Base-by-base conservation (phyloP, 2,888 invertebrate species). In the Rotaria magnacalcarata region DNA sequence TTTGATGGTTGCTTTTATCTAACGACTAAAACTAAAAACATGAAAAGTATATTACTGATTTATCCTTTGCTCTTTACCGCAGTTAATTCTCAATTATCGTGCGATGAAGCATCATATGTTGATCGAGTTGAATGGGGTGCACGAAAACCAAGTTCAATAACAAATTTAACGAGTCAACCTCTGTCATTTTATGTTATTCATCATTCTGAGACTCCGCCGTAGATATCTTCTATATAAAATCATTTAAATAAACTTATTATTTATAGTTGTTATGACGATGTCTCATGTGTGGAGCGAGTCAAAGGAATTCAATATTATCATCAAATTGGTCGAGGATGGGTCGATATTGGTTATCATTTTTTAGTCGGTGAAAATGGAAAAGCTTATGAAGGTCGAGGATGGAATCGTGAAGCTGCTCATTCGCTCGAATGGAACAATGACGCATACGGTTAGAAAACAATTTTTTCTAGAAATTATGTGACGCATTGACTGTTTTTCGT, bases 381-480 rank as follows among this genome's bases (percentile, higher is more conserved):
- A 27, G 88, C 86, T 14, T 88, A 88, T 85, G 88, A 88, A 85
- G 88, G 88, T 11, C 87, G 88, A 21, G 88, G 88, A 58, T 88
- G 88, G 88, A 86, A 85, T 43, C 56, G 24, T 27, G 58, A 84
- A n/a, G 88, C 88, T 24, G 88, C 88, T n/a, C 88, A 88, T 60
- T 75, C 87, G 7, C 54, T 54, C 74, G 7, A 91, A 91, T 85
- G 94, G 93, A 91, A 95, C 94, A 90, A 84, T 21, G 84, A 84
- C 24, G 87, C 88, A 43, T 84, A 88, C 0, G 85, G 85, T 85
- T 43, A 67, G 4, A 67, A 34, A 10, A 34, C 34, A 34, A 34
- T 34, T 34, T 34, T 34, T 2, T 34, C 34, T 5, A 16, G 34
- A 4, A 50, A 8, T 8, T 27, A 3, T 34, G 5, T 24, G 27